Conservation (phyloP, 2,113 vertebrate genomes). For the Hystrix brachyura region DNA sequence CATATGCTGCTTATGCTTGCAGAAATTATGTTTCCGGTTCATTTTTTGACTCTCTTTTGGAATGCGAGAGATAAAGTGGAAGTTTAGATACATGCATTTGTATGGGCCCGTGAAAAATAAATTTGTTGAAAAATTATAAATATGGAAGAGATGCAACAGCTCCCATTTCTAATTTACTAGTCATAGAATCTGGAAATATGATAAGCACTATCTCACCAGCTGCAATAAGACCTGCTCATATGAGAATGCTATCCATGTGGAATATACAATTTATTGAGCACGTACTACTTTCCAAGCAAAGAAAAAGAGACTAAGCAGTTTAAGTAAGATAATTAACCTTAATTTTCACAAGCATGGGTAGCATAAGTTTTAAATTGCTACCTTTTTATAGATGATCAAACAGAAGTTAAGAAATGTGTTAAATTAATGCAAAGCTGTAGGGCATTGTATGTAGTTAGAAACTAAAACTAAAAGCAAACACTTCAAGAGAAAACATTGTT, state of each 20-base stretch:
- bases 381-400: neutral
- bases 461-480: neutral
- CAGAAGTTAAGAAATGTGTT: neutral
- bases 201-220: neutral
- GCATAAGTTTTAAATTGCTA: neutral
- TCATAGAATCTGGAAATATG: neutral
- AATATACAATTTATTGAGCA: neutral
- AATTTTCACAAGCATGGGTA: neutral
- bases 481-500: neutral
- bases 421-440: neutral
- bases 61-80: neutral
- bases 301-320: neutral
- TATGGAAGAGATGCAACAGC: neutral
- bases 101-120: neutral
- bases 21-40: neutral
- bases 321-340: neutral
- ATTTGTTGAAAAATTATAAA: neutral
- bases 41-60: neutral
- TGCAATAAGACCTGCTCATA: neutral
- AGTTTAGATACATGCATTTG: neutral
- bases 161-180: neutral
- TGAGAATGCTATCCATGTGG: neutral
- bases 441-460: neutral
- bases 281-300: neutral
- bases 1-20: neutral